Evolutionary conservation across 2,797 vertebrate species (phyloP).

Genomic region (Poeciliopsis infans): DNA sequence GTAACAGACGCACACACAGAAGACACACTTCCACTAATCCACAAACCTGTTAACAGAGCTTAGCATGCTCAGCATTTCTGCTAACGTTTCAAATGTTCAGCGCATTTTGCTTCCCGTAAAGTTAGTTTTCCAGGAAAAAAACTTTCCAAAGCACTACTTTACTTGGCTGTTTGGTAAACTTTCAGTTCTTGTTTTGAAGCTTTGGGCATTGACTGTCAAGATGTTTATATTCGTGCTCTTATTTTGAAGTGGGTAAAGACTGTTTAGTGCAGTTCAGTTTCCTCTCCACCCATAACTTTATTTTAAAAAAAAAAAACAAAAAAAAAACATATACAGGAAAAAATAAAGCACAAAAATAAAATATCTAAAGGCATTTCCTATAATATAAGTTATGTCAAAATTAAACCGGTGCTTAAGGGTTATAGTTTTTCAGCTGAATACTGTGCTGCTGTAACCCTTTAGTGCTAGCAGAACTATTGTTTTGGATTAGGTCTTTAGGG

Average conservation of each 20-base stretch:
- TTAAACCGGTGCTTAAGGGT: background rate
- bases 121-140: background rate
- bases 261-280: background rate
- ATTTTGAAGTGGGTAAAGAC: background rate
- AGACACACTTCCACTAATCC: no score
- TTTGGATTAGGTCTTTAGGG: background rate
- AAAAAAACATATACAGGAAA: background rate
- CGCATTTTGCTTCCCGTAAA: no score
- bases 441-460: background rate
- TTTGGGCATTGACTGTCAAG: background rate
- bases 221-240: background rate
- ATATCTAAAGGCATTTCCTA: background rate
- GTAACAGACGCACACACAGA: no score
- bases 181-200: background rate
- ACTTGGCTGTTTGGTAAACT: background rate
- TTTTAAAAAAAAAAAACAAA: background rate
- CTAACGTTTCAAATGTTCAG: no score
- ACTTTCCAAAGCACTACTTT: background rate
- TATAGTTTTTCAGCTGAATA: background rate
- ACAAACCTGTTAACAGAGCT: no score
- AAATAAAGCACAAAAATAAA: background rate
- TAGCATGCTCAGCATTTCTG: no score
- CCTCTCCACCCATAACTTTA: background rate
- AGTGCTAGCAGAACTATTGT: background rate
- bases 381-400: background rate